These are phyloP conservation scores for Orestias chungarensis DNA, from an alignment of 2,797 vertebrate species.

Conservation along the genomic window DNA sequence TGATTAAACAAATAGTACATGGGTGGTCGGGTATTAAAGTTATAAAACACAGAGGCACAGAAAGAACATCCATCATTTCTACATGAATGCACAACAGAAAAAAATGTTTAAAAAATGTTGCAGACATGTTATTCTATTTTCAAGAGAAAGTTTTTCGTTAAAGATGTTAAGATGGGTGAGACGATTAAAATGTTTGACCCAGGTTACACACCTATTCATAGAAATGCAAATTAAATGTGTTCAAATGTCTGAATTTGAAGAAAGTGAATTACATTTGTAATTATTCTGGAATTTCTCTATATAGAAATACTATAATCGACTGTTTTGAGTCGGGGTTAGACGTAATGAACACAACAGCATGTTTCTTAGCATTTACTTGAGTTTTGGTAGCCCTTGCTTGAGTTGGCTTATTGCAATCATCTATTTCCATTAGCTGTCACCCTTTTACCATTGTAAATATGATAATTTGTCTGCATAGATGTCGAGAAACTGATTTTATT, in stretches of 20 bases:
- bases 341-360: neutral
- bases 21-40: neutral
- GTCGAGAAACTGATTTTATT: neutral
- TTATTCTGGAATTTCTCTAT: neutral
- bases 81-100: neutral
- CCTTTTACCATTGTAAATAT: neutral
- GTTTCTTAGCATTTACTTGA: neutral
- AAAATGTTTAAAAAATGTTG: neutral
- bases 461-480: conserved; percentile 1
- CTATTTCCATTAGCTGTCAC: neutral
- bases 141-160: no score
- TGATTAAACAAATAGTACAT: neutral
- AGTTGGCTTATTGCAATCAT: no score
- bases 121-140: neutral
- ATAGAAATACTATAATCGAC: neutral
- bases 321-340: neutral
- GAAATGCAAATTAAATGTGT: neutral
- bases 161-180: no score
- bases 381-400: no score
- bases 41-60: neutral
- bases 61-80: neutral
- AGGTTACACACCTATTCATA: neutral
- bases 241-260: neutral
- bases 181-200: neutral
- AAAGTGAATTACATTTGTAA: neutral